Evolutionary conservation across 2,888 invertebrate species (phyloP), one percentile per base, ranked within the genome.

Genomic region (Subacronicta megacephala): DNA sequence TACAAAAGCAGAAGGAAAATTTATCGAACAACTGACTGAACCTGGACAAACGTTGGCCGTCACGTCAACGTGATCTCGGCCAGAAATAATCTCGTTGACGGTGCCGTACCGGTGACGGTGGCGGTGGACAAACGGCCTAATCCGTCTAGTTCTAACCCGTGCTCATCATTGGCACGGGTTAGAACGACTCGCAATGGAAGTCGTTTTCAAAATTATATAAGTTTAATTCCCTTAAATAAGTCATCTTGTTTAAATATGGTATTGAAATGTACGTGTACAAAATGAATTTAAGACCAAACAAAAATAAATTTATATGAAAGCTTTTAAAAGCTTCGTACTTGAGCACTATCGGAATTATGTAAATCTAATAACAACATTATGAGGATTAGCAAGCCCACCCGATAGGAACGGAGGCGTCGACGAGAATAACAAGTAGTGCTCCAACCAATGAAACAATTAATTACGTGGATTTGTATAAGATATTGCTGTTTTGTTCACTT

Each of bases 361-460:
- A 56, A 56, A 71, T 45, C 29, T 65, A 43, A 46, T 71, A 49
- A 65, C 45, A 72, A 47, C 43, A 37, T 58, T 43, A 38, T 12
- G 18, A 36, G 59, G 45, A 57, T 72, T 58, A 31, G 45, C 42
- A 12, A 15, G 40, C 26, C 33, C 20, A 36, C 31, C 35, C 36
- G 29, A 56, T 70, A 41, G 26, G 43, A 47, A 63, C 9, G 18
- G 33, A 42, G 41, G 26, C 26, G 20, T 6, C 7, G 23, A 3
- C 42, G 35, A 31, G 65, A 70, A 72, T 65, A 65, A 50, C 59
- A 71, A 62, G 15, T 38, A 29, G 16, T 12, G 18, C 35, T 29
- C 37, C 23, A 36, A 43, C 13, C 36, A 33, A 43, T 72, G 46
- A 65, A 70, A 66, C 31, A 31, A 56, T 66, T 65, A 45, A 64